phyloP scores from a whole-genome alignment of 1,140 invertebrate genomes.

The Pseudobourletiella spinata region DNA sequence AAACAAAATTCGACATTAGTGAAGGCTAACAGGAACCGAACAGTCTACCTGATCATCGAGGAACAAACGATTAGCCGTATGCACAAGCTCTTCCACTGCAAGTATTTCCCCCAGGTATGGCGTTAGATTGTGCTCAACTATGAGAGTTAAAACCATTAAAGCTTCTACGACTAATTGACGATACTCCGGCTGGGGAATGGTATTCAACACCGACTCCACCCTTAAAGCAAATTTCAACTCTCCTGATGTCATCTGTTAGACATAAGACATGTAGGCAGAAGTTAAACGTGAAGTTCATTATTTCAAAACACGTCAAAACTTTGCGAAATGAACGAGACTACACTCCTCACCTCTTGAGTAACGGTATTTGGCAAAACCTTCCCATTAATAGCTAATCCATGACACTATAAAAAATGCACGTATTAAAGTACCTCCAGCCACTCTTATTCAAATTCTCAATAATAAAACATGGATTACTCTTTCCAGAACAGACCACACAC shows the following conservation, averaged over 20 bases:
- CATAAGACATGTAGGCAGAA: no score
- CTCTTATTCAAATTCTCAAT: not conserved
- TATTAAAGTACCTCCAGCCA: not conserved
- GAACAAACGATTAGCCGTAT: constrained; percentile 89
- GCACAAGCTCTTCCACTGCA: constrained; percentile 83
- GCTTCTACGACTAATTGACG: constrained; percentile 95
- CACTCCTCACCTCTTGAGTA: constrained; percentile 71
- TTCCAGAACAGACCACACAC: constrained; percentile 85
- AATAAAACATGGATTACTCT: constrained; percentile 48
- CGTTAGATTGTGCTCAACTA: constrained; percentile 78
- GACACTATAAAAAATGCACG: constrained; percentile 56
- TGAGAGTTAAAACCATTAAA: constrained; percentile 85
- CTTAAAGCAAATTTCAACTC: constrained; percentile 97
- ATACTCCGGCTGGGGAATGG: constrained; percentile 96
- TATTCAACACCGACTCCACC: constrained; percentile 94
- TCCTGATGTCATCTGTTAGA: constrained; percentile 80
- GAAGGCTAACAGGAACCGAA: no score
- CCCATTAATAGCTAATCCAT: constrained; percentile 82
- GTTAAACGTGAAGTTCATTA: no score
- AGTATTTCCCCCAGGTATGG: constrained; percentile 69
- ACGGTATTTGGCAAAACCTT: constrained; percentile 78
- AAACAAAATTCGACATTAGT: no score
- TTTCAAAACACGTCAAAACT: no score
- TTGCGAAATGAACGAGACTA: no score
- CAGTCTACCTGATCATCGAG: constrained; percentile 90